Conservation (phyloP, 2,888 invertebrate species). For the Muschampia plurimacula region DNA sequence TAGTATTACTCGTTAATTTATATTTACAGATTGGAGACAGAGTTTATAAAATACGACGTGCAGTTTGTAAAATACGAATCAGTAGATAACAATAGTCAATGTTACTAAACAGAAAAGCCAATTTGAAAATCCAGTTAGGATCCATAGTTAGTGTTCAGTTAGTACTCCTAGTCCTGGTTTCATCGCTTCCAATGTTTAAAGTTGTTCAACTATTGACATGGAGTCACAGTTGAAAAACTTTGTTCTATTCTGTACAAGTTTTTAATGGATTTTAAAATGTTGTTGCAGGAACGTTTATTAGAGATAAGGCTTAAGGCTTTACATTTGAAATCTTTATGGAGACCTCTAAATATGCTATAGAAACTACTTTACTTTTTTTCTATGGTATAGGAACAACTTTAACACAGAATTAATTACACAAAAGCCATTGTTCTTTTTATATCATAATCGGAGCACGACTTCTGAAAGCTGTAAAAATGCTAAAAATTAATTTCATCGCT, state of each 20-base stretch:
- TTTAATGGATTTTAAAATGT: conserved; percentile 13
- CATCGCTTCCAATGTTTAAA: conserved; percentile 34
- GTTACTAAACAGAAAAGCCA: conserved; percentile 12
- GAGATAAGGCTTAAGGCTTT: background rate
- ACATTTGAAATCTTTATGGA: no score
- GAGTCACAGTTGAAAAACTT: conserved; percentile 19
- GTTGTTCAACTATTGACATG: conserved; percentile 28
- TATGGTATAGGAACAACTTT: no score
- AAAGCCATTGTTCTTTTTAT: no score
- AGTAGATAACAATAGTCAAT: background rate
- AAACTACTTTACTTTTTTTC: no score
- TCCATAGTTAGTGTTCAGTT: conserved; percentile 18
- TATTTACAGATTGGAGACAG: no score
- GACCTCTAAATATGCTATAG: no score
- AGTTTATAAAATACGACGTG: background rate
- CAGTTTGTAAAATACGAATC: background rate
- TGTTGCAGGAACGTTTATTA: background rate
- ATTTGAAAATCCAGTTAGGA: conserved; percentile 12
- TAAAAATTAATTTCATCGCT: no score
- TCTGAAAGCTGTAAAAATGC: no score
- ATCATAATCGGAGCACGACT: no score
- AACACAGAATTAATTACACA: no score
- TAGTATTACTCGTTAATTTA: no score
- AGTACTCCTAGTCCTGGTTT: conserved; percentile 30
- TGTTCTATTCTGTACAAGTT: conserved; percentile 4